Evolutionary conservation across 2,797 vertebrate genomes (phyloP).

Genomic region (Channa striata): DNA sequence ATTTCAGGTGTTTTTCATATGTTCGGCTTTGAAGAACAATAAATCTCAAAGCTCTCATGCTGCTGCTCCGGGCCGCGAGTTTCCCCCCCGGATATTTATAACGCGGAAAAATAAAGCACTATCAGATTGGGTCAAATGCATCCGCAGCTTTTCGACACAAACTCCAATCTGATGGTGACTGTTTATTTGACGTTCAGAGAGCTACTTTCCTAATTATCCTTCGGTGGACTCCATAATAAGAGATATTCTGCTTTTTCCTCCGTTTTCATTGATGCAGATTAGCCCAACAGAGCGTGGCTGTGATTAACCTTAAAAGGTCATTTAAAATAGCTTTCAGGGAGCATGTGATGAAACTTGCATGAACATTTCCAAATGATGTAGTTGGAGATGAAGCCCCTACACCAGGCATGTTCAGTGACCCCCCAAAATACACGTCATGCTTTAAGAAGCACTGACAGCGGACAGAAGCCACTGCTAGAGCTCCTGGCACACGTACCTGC

Average conservation of each 20-base stretch:
- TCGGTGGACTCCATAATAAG: constrained; percentile 42
- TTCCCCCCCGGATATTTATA: constrained; percentile 59
- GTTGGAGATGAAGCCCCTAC: constrained; percentile 55
- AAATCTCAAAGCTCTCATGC: constrained; percentile 62
- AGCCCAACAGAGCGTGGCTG: constrained; percentile 67
- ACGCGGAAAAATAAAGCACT: constrained; percentile 36
- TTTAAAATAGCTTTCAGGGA: constrained; percentile 75
- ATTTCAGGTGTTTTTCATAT: constrained; percentile 65
- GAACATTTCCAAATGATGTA: constrained; percentile 78
- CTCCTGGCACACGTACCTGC: constrained; percentile 73
- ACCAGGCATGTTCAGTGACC: constrained; percentile 65
- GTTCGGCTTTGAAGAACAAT: constrained; percentile 67
- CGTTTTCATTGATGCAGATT: constrained; percentile 29
- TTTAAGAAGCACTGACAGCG: constrained; percentile 77
- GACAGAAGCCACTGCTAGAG: constrained; percentile 65
- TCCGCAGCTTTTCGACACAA: constrained; percentile 60
- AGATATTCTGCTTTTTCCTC: constrained; percentile 6
- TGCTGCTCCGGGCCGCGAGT: constrained; percentile 52
- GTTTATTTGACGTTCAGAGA: constrained; percentile 62
- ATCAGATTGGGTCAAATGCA: constrained; percentile 33
- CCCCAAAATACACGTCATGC: constrained; percentile 60
- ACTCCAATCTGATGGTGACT: constrained; percentile 53
- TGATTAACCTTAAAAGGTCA: constrained; percentile 80
- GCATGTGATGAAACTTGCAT: constrained; percentile 71
- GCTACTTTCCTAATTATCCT: constrained; percentile 58